These are phyloP conservation scores for Strigamia crassipes DNA, from an alignment of 2,888 invertebrate species.

Conservation along the genomic window DNA sequence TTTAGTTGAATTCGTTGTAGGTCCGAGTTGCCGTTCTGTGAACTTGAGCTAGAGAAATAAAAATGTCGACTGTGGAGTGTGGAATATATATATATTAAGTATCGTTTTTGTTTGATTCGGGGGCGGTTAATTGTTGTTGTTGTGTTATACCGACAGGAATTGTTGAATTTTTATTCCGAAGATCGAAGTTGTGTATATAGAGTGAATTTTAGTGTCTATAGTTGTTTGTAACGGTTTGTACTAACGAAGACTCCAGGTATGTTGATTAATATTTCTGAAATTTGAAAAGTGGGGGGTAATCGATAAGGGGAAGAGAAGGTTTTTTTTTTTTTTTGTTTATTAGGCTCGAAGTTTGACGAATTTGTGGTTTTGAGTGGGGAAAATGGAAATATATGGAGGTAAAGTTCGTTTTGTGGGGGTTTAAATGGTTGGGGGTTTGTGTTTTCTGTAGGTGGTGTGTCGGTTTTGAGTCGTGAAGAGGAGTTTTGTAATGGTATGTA, in stretches of 20 bases:
- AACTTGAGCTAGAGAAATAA: no score
- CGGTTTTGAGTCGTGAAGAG: slow-evolving; percentile 1
- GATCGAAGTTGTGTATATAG: background rate
- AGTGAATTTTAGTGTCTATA: background rate
- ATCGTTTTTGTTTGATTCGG: background rate
- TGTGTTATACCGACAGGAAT: background rate
- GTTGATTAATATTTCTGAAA: background rate
- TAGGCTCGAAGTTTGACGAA: background rate
- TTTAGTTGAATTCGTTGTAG: background rate
- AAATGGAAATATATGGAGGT: background rate
- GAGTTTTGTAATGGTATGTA: background rate
- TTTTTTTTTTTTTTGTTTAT: background rate
- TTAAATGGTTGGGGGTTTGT: background rate
- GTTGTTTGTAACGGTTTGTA: background rate
- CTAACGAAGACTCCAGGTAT: background rate
- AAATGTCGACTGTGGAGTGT: background rate
- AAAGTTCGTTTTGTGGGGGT: background rate
- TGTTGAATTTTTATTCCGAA: background rate
- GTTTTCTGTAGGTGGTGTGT: background rate
- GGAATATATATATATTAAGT: background rate
- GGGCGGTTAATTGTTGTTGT: background rate
- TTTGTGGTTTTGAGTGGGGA: background rate
- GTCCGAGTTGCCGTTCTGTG: slow-evolving; percentile 24
- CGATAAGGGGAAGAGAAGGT: background rate
- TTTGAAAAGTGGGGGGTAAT: background rate